Base-by-base conservation (phyloP, 2,888 invertebrate species). In the Pheosia tremula region DNA sequence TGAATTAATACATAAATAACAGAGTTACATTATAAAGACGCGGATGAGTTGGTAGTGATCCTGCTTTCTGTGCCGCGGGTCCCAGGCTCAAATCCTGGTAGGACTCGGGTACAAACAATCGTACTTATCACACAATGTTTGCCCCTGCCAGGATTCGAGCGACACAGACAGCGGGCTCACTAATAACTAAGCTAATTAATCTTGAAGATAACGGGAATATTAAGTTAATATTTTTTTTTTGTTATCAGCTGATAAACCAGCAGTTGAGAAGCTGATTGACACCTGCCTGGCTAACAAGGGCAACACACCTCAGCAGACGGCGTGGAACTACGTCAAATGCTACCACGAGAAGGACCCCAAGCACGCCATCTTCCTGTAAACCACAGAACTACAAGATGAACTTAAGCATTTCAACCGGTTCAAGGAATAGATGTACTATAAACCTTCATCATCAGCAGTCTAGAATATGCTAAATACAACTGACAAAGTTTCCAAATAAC, bases 301-400 rank as follows among this genome's bases (percentile, higher is more conserved):
- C 49, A 90, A 86, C 79, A 88, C 88, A 0, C 93, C 94, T 0
- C 89, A 91, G 10, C 93, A 94, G 76, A 91, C 92, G 0, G 94
- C 94, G 10, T 94, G 94, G 94, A 94, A 94, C 85, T 94, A 93
- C 82, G 89, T 91, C 70, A 94, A 93, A 59, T 94, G 94, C 76
- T 94, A 94, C 80, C 93, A 94, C 69, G 93, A 93, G 76, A 94
- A 94, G 75, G 93, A 93, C 67, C 92, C 94, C n/a, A 93, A 93
- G 56, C 93, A 94, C 74, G 85, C 93, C 64, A 89, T 94, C 72
- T 86, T 94, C 81, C 69, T 91, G 69, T 93, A 91, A 89, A 75
- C 41, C 3, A 13, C 8, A 52, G 8, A 24, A 9, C 9, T 56
- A 10, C 9, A 10, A 50, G 2, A 8, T 36, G 43, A 39, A 45